Base-by-base conservation (phyloP, 2,797 vertebrate species). In the Pyrocephalus nanus region DNA sequence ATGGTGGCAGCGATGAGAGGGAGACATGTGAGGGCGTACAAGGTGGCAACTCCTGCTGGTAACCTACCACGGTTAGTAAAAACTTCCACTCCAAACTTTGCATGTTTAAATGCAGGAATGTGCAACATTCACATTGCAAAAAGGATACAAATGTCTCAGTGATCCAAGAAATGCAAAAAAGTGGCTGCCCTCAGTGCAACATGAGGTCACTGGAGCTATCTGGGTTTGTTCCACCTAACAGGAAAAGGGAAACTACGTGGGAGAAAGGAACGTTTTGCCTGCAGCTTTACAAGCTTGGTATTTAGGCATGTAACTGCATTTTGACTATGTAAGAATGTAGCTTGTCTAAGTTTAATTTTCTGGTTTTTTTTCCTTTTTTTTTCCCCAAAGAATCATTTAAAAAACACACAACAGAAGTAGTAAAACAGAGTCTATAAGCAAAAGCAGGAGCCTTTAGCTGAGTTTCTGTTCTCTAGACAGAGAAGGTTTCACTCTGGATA, bases 111-210 rank as follows among this genome's bases (percentile, higher is more conserved):
- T 40, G 48, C 27, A 90, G 64, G 60, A 61, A 64, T 57, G 30
- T 15, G 60, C 79, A 75, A 86, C 43, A n/a, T 29, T 58, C 55
- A 48, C 21, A 8, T 2, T 4, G 15, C 48, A 67, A 71, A 71
- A 48, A 50, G 25, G 20, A 47, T 4, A 51, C 32, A 65, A 72
- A 86, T 42, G 21, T 71, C 72, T 74, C 76, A 71, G 79, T 19
- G 55, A 86, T 73, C 53, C 91, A 88, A 84, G 60, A 94, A 92
- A 91, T 57, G 76, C 43, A 92, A 86, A 81, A 84, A 67, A 71
- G 29, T 12, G 36, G 42, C 32, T 32, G 48, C 60, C 34, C 16
- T 67, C 70, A 81, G 65, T 40, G 54, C 58, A 55, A 76, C 11
- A 11, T 5, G 26, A 90, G 60, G 48, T 94, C 62, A 48, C 12